These are phyloP conservation scores for Decapterus maruadsi DNA, from an alignment of 2,797 vertebrate genomes.

Conservation along the genomic window DNA sequence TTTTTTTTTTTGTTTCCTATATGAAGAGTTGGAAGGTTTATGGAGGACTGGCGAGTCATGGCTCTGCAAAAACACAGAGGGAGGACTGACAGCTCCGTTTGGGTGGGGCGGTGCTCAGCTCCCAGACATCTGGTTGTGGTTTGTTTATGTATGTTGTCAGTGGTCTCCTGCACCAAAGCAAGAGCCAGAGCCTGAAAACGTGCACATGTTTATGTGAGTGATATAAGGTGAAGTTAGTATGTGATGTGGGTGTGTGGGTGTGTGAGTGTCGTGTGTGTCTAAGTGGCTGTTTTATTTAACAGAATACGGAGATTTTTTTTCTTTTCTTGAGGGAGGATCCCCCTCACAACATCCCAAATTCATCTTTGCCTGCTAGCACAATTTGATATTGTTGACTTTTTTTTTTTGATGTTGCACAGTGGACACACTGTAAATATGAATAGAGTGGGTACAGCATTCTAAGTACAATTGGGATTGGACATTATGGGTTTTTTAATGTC, in stretches of 20 bases:
- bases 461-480: background rate
- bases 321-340: background rate
- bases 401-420: background rate
- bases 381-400: background rate
- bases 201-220: slow-evolving; percentile 60
- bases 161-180: slow-evolving; percentile 53
- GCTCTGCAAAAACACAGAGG: slow-evolving; percentile 73
- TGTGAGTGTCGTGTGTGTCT: slow-evolving; percentile 18
- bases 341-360: background rate
- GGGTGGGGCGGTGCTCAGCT: slow-evolving; percentile 63
- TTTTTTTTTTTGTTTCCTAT: slow-evolving; percentile 28
- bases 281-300: slow-evolving; percentile 17
- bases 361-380: background rate
- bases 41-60: slow-evolving; percentile 60
- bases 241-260: slow-evolving; percentile 41
- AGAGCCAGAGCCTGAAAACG: slow-evolving; percentile 53
- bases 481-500: no score
- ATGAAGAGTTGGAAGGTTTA: slow-evolving; percentile 48
- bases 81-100: slow-evolving; percentile 64
- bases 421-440: background rate
- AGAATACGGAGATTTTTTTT: background rate
- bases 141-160: slow-evolving; percentile 75
- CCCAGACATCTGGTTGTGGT: slow-evolving; percentile 81
- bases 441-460: background rate
- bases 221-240: slow-evolving; percentile 57